Conservation (phyloP, 2,888 invertebrate species). For the Lampropteryx suffumata region DNA sequence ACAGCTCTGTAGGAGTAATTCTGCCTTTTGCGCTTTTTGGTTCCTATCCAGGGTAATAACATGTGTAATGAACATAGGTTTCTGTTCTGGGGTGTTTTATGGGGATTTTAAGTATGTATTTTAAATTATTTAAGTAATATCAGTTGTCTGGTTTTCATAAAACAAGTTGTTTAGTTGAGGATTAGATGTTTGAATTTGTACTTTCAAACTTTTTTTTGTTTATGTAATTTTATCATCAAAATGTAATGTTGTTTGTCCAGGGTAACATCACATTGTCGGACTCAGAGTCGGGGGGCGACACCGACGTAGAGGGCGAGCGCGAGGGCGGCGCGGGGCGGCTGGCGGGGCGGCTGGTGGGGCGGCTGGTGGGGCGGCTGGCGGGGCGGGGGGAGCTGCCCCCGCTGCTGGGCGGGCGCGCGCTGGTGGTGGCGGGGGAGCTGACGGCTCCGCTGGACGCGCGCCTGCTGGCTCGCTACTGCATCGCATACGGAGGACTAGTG, state of each 20-base stretch:
- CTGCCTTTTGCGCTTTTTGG: too few species aligned
- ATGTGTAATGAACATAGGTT: too few species aligned
- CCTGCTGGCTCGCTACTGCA: constrained; percentile 74
- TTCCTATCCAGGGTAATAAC: too few species aligned
- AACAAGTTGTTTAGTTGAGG: too few species aligned
- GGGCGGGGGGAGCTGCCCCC: constrained; percentile 22
- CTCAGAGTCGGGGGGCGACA: background rate
- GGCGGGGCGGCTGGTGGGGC: constrained; percentile 52
- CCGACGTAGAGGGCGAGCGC: background rate
- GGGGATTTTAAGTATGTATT: too few species aligned
- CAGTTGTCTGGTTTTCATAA: too few species aligned
- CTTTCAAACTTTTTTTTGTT: too few species aligned
- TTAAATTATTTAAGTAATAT: too few species aligned
- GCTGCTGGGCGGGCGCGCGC: constrained; percentile 68
- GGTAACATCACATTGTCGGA: constrained; percentile 19
- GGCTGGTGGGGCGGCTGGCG: constrained; percentile 21
- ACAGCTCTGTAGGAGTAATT: too few species aligned
- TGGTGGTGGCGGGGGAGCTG: constrained; percentile 57
- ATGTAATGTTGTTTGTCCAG: constrained; percentile 2
- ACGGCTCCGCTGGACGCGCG: constrained; percentile 18
- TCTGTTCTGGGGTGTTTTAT: too few species aligned
- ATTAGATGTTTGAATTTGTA: too few species aligned
- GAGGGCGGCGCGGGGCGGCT: background rate
- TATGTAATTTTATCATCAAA: background rate
- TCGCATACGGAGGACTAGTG: constrained; percentile 84